Conservation (phyloP, 2,888 invertebrate genomes). For the Cinara cedri region DNA sequence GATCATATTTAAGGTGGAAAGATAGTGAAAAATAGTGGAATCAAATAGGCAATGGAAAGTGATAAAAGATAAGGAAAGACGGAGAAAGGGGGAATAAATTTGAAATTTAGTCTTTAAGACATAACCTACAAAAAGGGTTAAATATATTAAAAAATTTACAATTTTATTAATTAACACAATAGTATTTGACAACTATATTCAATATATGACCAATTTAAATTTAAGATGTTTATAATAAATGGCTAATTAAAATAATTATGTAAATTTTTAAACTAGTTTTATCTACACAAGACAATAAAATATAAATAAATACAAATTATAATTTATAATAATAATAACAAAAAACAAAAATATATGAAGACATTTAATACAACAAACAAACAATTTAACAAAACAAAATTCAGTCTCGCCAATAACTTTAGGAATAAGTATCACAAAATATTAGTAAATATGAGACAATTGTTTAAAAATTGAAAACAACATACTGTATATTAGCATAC, state of each 20-base stretch:
- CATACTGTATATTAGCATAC: neutral
- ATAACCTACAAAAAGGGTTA: too few relatives aligned
- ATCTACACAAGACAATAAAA: conserved; percentile 17
- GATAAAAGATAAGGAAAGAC: too few relatives aligned
- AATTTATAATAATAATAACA: conserved; percentile 16
- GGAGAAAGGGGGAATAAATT: too few relatives aligned
- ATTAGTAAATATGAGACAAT: neutral
- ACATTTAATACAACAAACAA: conserved; percentile 14
- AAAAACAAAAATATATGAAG: conserved; percentile 7
- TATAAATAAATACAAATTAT: conserved; percentile 36
- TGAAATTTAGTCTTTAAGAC: too few relatives aligned
- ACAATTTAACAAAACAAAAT: conserved; percentile 15
- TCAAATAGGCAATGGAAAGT: too few relatives aligned
- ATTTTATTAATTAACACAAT: conserved; percentile 4
- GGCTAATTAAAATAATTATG: neutral
- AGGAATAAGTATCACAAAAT: conserved; percentile 48
- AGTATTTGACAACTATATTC: conserved; percentile 27
- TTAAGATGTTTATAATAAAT: conserved; percentile 20
- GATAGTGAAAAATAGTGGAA: too few relatives aligned
- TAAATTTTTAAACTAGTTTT: conserved; percentile 30
- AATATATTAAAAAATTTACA: too few relatives aligned
- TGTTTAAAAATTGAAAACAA: neutral
- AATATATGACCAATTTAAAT: neutral
- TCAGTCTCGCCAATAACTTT: conserved; percentile 45
- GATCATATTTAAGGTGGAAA: too few relatives aligned